phyloP scores from a whole-genome alignment of 1,140 invertebrate genomes.

The Drosophila ogumai region DNA sequence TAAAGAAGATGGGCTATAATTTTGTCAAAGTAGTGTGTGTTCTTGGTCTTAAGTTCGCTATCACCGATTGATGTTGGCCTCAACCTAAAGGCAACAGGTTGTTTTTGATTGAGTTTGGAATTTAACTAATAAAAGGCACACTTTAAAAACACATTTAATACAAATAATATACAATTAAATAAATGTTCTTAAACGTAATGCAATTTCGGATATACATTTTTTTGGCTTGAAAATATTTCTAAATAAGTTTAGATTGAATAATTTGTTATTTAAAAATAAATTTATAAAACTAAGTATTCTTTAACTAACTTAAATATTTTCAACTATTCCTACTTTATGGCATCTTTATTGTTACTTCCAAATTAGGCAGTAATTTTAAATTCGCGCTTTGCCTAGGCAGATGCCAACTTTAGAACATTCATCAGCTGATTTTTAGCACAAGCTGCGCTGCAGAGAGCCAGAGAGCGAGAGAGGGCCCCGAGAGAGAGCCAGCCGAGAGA shows the following conservation, averaged over 20 bases:
- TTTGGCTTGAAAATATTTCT: background rate
- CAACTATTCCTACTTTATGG: too few relatives aligned
- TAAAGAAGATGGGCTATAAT: background rate
- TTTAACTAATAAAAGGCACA: background rate
- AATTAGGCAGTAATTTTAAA: slow-evolving; percentile 1
- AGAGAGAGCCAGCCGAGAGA: slow-evolving; percentile 3
- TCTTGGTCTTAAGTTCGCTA: background rate
- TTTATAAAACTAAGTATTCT: too few relatives aligned
- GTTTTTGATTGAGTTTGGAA: slow-evolving; percentile 36
- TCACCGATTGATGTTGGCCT: slow-evolving; percentile 37
- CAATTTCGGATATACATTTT: fast-evolving
- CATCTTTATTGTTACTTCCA: background rate
- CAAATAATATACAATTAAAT: background rate
- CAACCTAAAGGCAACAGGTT: slow-evolving; percentile 56
- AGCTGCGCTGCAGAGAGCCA: slow-evolving; percentile 23
- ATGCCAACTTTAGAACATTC: slow-evolving; percentile 49
- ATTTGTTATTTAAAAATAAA: too few relatives aligned
- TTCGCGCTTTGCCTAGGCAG: background rate
- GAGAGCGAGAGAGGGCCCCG: background rate
- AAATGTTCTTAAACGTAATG: too few relatives aligned
- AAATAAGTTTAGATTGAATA: too few relatives aligned
- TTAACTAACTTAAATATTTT: background rate
- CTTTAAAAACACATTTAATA: too few relatives aligned
- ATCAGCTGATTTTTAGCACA: slow-evolving; percentile 68
- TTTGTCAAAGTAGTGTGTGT: too few relatives aligned